These are phyloP conservation scores for Rhinichthys osculus DNA, from an alignment of 2,797 vertebrate genomes.

Conservation along the genomic window DNA sequence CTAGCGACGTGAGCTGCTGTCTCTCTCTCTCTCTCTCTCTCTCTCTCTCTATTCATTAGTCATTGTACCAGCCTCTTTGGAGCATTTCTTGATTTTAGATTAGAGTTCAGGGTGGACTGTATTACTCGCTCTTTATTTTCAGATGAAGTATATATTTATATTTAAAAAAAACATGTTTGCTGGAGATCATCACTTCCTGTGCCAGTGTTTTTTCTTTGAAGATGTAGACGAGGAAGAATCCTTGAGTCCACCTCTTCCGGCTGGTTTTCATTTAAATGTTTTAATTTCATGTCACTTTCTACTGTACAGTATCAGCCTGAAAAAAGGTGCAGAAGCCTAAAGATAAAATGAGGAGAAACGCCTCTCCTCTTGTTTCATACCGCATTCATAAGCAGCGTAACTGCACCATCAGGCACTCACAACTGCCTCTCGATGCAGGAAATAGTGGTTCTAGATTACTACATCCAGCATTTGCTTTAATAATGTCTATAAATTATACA, in stretches of 20 bases:
- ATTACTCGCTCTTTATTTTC: constrained; percentile 9
- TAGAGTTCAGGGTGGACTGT: not conserved
- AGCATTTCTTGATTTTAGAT: constrained; percentile 3
- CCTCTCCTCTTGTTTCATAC: constrained; percentile 33
- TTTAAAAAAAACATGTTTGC: not conserved
- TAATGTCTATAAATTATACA: not conserved
- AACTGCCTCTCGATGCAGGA: not conserved
- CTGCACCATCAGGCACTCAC: constrained; percentile 8
- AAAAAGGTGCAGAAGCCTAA: not conserved
- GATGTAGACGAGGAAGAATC: not conserved
- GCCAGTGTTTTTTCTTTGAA: not conserved
- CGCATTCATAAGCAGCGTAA: constrained; percentile 33
- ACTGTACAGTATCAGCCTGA: constrained; percentile 7
- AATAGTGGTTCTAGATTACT: not conserved
- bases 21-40: constrained; percentile 70
- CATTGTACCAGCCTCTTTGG: constrained; percentile 1
- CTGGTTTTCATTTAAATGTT: not conserved
- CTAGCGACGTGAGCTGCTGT: constrained; percentile 79
- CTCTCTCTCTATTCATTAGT: constrained; percentile 66
- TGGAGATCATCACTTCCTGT: not conserved
- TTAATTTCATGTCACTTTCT: constrained; percentile 9
- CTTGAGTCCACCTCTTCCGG: not conserved
- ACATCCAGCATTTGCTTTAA: not conserved
- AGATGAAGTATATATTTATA: not conserved
- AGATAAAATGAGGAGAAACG: not conserved